Base-by-base conservation (phyloP, 2,888 invertebrate species). In the Glaucopsyche alexis region DNA sequence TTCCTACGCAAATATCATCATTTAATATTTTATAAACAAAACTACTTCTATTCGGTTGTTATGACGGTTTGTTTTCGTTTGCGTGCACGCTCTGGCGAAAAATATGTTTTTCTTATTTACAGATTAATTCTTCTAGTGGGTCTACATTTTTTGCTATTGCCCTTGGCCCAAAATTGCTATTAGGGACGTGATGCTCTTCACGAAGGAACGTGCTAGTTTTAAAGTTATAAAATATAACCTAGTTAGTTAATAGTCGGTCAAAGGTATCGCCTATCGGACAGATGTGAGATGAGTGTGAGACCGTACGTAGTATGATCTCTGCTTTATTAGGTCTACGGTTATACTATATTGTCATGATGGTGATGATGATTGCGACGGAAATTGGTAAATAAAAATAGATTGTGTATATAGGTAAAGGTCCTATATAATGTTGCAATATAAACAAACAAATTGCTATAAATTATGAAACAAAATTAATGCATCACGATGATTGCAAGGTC, bases 41-140 rank as follows among this genome's bases (percentile, higher is more conserved):
- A 29, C 60, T 60, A 38, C 60, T 38, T 38, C 13, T 19, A 38
- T 60, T 38, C 60, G 49, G 78, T 77, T 65, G 8, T 7, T 47
- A 52, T 66, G 29, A 16, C 14, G 3, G 14, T 49, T 69, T 69
- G 16, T 42, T 69, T 69, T 29, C 13, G 49, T 14, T 19, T 0
- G 29, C 45, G 16, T 69, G 29, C 14, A 29, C 29, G 13, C 19
- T 67, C 13, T 67, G 8, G 42, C 40, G 13, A 16, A 19, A 42
- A 52, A 71, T 71, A 50, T 70, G 16, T 45, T 47, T 47, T 69
- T 67, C 19, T 67, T n/a, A 16, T 67, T 7, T 8, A 19, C 11
- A 69, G 69, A 42, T 69, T 16, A 69, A 7, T n/a, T 45, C n/a
- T n/a, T 45, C n/a, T 69, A 16, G 42, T 67, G 19, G 14, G 40